phyloP scores from a whole-genome alignment of 2,888 invertebrate genomes.

The Troides helena region DNA sequence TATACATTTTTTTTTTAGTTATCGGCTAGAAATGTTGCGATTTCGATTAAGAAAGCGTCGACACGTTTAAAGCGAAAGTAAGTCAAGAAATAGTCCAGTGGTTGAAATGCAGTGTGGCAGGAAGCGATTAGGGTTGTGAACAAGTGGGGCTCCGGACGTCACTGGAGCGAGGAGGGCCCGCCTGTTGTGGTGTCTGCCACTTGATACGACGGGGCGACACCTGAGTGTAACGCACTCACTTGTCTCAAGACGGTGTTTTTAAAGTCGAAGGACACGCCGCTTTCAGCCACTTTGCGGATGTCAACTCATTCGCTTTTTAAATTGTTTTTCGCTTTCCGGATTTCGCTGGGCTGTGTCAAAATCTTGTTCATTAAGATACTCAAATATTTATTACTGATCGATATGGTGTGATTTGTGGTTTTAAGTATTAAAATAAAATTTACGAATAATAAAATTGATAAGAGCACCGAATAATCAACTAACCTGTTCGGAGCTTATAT shows the following conservation, averaged over 20 bases:
- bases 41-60: not conserved
- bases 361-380: not conserved
- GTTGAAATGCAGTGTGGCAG: constrained; percentile 39
- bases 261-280: constrained; percentile 13
- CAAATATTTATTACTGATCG: too few relatives aligned
- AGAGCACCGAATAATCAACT: not conserved
- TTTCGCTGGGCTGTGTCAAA: not conserved
- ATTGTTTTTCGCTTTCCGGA: not conserved
- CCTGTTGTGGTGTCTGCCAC: constrained; percentile 25
- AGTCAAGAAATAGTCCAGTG: constrained; percentile 33
- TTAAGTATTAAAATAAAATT: not conserved
- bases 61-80: constrained; percentile 25
- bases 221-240: constrained; percentile 23
- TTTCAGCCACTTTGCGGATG: constrained; percentile 2
- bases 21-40: not conserved
- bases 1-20: not conserved
- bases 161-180: constrained; percentile 40
- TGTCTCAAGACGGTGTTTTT: constrained; percentile 17
- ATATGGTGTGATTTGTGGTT: not conserved
- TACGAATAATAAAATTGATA: constrained; percentile 5
- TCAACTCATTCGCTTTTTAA: constrained; percentile 7
- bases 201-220: constrained; percentile 25
- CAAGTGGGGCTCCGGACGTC: constrained; percentile 43
- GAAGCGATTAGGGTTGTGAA: constrained; percentile 39
- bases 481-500: constrained; percentile 1